Conservation (phyloP, 2,888 invertebrate species). For the Luffia ferchaultella region DNA sequence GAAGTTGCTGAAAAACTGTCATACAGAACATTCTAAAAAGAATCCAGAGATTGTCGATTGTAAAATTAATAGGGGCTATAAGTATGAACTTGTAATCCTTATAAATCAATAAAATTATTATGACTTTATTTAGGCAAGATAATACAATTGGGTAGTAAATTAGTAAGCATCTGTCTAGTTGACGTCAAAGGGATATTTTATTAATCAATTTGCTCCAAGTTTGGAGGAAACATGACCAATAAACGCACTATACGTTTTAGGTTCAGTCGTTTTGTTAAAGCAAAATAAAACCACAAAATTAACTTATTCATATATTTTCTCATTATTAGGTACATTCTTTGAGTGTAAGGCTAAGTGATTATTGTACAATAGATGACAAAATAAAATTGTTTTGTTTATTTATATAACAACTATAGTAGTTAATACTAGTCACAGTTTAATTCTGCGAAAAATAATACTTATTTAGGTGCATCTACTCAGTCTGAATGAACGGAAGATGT, state of each 20-base stretch:
- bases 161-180: too few relatives aligned
- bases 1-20: slow-evolving; percentile 5
- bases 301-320: slow-evolving; percentile 3
- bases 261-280: too few relatives aligned
- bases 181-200: too few relatives aligned
- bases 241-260: too few relatives aligned
- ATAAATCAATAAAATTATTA: too few relatives aligned
- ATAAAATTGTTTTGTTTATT: neutral
- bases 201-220: too few relatives aligned
- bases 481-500: slow-evolving; percentile 34
- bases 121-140: too few relatives aligned
- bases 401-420: neutral
- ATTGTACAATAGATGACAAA: neutral
- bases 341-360: slow-evolving; percentile 5
- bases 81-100: too few relatives aligned
- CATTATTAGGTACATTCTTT: slow-evolving; percentile 1
- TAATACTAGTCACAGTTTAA: too few relatives aligned
- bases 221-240: too few relatives aligned
- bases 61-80: slow-evolving; percentile 4
- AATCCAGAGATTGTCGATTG: slow-evolving; percentile 5
- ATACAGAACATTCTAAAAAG: slow-evolving; percentile 16
- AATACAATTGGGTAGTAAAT: slow-evolving; percentile 24
- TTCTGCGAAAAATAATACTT: neutral
- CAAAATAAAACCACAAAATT: neutral
- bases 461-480: slow-evolving; percentile 21